A percentile compares a stretch with the other conserved stretches of the same genome.
These are phyloP conservation scores for Drosophila putrida DNA, from an alignment of 2,888 invertebrate species.

Conservation along the genomic window DNA sequence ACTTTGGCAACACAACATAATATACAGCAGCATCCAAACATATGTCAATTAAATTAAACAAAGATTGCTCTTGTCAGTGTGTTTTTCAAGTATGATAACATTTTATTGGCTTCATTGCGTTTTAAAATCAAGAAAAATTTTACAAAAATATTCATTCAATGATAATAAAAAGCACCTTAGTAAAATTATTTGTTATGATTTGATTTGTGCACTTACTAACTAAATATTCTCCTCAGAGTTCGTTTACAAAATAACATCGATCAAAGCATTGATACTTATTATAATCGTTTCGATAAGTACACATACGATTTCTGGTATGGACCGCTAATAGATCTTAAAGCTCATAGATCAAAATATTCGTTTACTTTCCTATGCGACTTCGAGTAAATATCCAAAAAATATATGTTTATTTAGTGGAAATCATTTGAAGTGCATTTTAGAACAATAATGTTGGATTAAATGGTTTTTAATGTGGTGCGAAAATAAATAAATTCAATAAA, in stretches of 20 bases:
- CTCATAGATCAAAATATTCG: background rate
- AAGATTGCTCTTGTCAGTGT: background rate
- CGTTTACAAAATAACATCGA: slow-evolving; percentile 9
- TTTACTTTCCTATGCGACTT: slow-evolving; percentile 8
- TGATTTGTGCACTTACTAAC: slow-evolving; percentile 64
- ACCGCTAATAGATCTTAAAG: background rate
- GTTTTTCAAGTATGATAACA: slow-evolving; percentile 43
- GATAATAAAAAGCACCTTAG: slow-evolving; percentile 67
- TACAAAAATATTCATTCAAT: slow-evolving; percentile 67
- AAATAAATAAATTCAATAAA: slow-evolving; percentile 46
- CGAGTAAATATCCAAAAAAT: slow-evolving; percentile 5
- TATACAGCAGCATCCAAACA: background rate
- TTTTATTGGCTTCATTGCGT: slow-evolving; percentile 59
- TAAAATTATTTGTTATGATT: slow-evolving; percentile 46
- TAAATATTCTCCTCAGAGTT: slow-evolving; percentile 26
- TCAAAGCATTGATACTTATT: background rate
- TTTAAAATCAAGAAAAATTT: slow-evolving; percentile 37
- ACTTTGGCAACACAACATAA: too few species aligned
- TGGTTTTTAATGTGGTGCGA: slow-evolving; percentile 16
- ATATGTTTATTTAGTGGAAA: background rate
- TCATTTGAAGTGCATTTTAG: slow-evolving; percentile 1
- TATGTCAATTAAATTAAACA: background rate
- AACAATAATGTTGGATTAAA: background rate
- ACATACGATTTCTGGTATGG: slow-evolving; percentile 4
- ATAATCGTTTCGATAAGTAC: slow-evolving; percentile 21